Conservation (phyloP, 2,113 vertebrate species). For the Dromiciops gliroides region DNA sequence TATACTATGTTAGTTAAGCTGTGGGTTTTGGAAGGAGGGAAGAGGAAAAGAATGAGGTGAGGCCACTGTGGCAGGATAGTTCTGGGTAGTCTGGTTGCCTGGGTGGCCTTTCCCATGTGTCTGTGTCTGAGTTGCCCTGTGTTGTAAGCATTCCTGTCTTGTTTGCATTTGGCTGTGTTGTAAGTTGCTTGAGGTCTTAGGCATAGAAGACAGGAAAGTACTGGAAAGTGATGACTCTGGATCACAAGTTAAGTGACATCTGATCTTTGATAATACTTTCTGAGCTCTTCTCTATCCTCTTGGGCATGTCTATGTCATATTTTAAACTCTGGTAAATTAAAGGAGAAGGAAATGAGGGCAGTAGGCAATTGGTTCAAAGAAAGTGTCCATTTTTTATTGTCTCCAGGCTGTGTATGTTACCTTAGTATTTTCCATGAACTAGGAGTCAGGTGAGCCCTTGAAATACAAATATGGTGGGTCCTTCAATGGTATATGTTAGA, state of each 20-base stretch:
- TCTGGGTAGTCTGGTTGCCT: background rate
- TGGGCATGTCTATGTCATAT: background rate
- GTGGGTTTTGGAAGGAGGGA: background rate
- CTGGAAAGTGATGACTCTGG: background rate
- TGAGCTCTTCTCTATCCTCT: background rate
- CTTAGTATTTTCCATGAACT: background rate
- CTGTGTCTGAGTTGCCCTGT: background rate
- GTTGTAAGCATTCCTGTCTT: background rate
- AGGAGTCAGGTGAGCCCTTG: background rate
- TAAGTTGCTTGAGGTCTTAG: background rate
- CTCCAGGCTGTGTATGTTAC: background rate
- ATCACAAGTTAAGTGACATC: background rate
- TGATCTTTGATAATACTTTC: background rate
- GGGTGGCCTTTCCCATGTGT: background rate
- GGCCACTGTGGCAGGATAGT: background rate
- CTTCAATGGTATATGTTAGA: background rate
- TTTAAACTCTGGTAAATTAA: background rate
- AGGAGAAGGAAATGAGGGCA: background rate
- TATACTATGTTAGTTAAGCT: background rate
- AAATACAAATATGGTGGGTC: too few species aligned
- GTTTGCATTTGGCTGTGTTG: background rate
- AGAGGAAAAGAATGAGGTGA: background rate
- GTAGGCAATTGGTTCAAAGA: background rate
- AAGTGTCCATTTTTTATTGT: background rate
- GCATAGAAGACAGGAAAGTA: background rate